Evolutionary conservation across 2,113 vertebrate genomes (phyloP), one percentile per base, ranked within the genome.

Genomic region (Euleptes europaea): DNA sequence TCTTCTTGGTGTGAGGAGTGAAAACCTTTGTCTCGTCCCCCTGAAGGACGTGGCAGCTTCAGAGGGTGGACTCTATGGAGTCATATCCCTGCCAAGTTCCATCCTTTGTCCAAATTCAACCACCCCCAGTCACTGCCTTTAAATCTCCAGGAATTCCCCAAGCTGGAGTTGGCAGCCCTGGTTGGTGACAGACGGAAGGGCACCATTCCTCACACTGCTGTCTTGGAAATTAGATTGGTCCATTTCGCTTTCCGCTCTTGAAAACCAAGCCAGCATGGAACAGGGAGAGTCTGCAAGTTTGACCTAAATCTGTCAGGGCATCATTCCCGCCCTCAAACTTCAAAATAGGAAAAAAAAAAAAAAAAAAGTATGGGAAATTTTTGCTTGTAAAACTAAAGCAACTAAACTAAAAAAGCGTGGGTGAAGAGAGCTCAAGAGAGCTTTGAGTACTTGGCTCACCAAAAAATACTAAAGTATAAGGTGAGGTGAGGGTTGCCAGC

Each of bases 291-390:
- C 77, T 5, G 1, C 73, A 65, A 38, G n/a, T 77, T 65, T 91
- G 86, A 81, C 93, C 91, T 21, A 72, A 1, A 90, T 92, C 86
- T 94, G 89, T 72, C 92, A 92, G 83, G 33, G 42, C 86, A 90
- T 88, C 88, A 35, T 88, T 86, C 74, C 42, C 42, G 7, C 69
- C 65, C 71, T 28, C 54, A 47, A 79, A n/a, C 12, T 49, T 82
- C 80, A 54, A 82, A 82, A 2, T 3, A 65, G 72, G 11, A 63
- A 88, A 90, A n/a, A 38, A 86, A 90, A 90, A 67, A 4, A 80
- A 4, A 23, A 65, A 51, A 51, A 76, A 78, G 80, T 84, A 86
- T 51, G 90, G 79, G 81, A 23, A 84, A 81, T 85, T 78, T 44
- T 44, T 40, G 12, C 51, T 69, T 67, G 33, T 69, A 78, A 21